Evolutionary conservation across 2,113 vertebrate genomes (phyloP).

Genomic region (Aegotheles bennettii): DNA sequence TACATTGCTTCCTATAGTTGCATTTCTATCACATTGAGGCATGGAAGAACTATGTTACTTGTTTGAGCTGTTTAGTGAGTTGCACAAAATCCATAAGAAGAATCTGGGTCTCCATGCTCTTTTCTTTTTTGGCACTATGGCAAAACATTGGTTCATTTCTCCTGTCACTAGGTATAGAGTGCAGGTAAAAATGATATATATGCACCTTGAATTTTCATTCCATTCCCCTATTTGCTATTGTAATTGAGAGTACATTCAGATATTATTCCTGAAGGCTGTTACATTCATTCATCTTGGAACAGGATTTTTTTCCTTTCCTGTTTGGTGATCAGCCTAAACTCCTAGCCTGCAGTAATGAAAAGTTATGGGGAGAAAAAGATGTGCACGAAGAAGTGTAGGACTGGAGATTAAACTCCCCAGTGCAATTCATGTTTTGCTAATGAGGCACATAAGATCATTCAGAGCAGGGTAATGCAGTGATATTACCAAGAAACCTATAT

Average conservation of each 20-base stretch:
- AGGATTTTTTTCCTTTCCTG: neutral
- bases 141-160: neutral
- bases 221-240: neutral
- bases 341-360: neutral
- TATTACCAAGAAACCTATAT: slow-evolving; percentile 13
- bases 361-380: slow-evolving; percentile 22
- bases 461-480: neutral
- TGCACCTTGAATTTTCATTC: neutral
- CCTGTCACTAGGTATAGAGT: neutral
- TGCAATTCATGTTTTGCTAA: slow-evolving; percentile 49
- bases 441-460: slow-evolving; percentile 8
- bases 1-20: neutral
- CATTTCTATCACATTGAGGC: neutral
- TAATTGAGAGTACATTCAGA: neutral
- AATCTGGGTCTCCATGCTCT: neutral
- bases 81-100: neutral
- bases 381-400: neutral
- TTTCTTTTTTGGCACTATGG: neutral
- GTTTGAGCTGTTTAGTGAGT: neutral
- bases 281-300: neutral
- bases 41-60: neutral
- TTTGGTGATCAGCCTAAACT: slow-evolving; percentile 1
- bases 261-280: neutral
- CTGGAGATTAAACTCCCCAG: slow-evolving; percentile 14
- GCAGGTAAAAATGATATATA: neutral